Evolutionary conservation across 2,888 invertebrate species (phyloP).

Genomic region (Eupeodes latifasciatus): DNA sequence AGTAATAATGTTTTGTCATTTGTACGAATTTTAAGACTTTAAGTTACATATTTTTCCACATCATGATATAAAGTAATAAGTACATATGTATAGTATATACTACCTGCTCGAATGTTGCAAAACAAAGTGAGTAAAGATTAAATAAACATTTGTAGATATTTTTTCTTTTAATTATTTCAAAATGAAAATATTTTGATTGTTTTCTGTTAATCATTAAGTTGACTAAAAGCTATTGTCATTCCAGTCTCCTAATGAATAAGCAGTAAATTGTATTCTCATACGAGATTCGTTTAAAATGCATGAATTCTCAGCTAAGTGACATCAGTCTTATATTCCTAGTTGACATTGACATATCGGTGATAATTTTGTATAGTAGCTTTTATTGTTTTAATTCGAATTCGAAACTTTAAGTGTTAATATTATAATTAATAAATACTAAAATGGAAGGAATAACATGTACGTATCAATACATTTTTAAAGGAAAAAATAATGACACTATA

Average conservation of each 20-base stretch:
- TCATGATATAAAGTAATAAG: no score
- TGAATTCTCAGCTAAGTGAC: not conserved
- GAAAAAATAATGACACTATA: no score
- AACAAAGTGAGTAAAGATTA: no score
- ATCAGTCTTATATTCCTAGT: not conserved
- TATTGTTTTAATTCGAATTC: not conserved
- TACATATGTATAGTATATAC: no score
- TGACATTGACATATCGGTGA: not conserved
- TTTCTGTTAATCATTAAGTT: not conserved
- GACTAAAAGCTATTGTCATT: constrained; percentile 10
- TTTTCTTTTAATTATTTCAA: not conserved
- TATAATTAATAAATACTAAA: not conserved
- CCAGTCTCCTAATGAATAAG: not conserved
- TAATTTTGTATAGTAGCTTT: not conserved
- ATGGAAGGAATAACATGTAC: constrained; percentile 5
- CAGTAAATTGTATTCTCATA: not conserved
- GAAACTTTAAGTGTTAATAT: not conserved
- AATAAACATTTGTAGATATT: no score
- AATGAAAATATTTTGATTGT: not conserved
- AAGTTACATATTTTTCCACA: no score
- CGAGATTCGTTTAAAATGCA: not conserved
- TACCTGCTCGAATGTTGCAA: no score
- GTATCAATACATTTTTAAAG: not conserved
- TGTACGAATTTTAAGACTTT: no score
- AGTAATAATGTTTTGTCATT: no score